Conservation (phyloP, 2,888 invertebrate species). For the Caenorhabditis japonica region DNA sequence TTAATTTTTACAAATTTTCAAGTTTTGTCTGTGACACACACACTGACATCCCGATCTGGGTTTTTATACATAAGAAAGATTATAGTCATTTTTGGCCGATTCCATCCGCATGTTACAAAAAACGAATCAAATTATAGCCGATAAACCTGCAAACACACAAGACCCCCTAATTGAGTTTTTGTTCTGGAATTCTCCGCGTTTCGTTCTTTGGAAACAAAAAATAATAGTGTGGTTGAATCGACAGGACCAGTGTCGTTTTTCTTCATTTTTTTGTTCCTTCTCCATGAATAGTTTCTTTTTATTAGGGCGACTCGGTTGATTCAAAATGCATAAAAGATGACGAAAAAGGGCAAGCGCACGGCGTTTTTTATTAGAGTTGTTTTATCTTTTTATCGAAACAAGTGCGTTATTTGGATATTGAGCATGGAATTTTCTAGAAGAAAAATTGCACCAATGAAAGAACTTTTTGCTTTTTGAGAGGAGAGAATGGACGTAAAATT, state of each 20-base stretch:
- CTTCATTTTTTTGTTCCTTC: no score
- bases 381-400: not conserved
- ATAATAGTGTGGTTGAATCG: not conserved
- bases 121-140: constrained; percentile 23
- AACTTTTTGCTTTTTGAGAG: no score
- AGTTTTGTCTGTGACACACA: no score
- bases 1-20: no score
- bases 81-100: no score
- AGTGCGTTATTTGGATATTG: not conserved
- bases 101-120: no score
- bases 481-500: not conserved
- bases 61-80: no score
- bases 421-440: not conserved
- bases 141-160: constrained; percentile 8
- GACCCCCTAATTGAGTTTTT: constrained; percentile 25
- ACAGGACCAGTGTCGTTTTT: constrained; percentile 8
- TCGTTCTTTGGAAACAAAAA: not conserved
- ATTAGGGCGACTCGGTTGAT: not conserved
- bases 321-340: constrained; percentile 37
- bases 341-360: constrained; percentile 4
- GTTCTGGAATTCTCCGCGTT: not conserved
- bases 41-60: no score
- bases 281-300: no score
- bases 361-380: constrained; percentile 8
- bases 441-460: constrained; percentile 1